Evolutionary conservation across 2,888 invertebrate genomes (phyloP).

Genomic region (Pyralis farinalis): DNA sequence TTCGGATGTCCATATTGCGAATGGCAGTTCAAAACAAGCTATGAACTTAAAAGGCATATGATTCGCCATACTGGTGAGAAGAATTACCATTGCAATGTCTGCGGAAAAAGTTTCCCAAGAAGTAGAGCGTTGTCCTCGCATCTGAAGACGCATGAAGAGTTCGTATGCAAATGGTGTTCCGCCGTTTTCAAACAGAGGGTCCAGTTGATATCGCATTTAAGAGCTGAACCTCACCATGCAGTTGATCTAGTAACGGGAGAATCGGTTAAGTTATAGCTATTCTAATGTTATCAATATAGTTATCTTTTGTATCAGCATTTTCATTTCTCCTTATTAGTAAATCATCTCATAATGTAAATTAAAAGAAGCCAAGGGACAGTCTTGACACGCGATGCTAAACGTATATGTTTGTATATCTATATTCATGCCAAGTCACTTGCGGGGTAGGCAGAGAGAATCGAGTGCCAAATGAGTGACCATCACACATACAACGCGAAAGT

Average conservation of each 20-base stretch:
- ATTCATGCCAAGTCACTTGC: too few relatives aligned
- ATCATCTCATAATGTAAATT: too few relatives aligned
- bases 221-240: slow-evolving; percentile 38
- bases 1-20: slow-evolving; percentile 55
- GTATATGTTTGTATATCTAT: too few relatives aligned
- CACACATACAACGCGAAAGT: too few relatives aligned
- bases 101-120: slow-evolving; percentile 56
- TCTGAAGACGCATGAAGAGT: slow-evolving; percentile 54
- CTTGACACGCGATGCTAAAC: too few relatives aligned
- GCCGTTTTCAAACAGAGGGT: slow-evolving; percentile 40
- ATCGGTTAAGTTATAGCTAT: slow-evolving; percentile 19
- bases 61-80: slow-evolving; percentile 58
- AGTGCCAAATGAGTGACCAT: too few relatives aligned
- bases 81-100: slow-evolving; percentile 53
- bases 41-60: slow-evolving; percentile 63
- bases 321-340: neutral
- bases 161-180: slow-evolving; percentile 50
- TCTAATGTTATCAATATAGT: slow-evolving; percentile 21
- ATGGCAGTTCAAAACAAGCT: slow-evolving; percentile 61
- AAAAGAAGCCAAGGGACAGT: too few relatives aligned
- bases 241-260: slow-evolving; percentile 28
- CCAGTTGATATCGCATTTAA: slow-evolving; percentile 40
- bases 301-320: slow-evolving; percentile 6
- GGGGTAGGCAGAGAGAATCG: too few relatives aligned
- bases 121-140: slow-evolving; percentile 51